Evolutionary conservation across 2,113 vertebrate genomes (phyloP), one percentile per base, ranked within the genome.

Genomic region (Mionectes macconnelli): DNA sequence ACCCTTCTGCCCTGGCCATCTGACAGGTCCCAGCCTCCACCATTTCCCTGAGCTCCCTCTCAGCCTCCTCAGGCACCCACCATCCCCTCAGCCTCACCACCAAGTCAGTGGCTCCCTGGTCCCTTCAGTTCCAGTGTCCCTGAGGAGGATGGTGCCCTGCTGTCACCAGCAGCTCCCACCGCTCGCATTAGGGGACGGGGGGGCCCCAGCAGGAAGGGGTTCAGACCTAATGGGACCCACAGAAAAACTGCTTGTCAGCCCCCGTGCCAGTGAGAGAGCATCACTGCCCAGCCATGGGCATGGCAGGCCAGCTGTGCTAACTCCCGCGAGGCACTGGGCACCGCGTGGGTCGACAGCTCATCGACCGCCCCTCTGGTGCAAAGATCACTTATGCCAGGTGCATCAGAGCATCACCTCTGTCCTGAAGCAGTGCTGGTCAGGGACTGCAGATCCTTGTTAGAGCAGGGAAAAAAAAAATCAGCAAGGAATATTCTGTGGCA

Each of bases 131-230:
- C 27, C 22, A 44, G 40, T 0, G 0, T 28, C 12, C 35, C 67
- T 22, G 24, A 42, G 31, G 22, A 81, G 12, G 6, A 57, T 27
- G 27, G 49, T 31, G 84, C n/a, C 28, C 39, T 3, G 8, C 9
- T 27, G 35, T 35, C 25, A 31, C 31, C 23, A 25, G 49, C 40
- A 64, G 42, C 76, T 80, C 35, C 42, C 14, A 20, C 2, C 33
- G 25, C 5, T 81, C 14, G 12, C 33, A 10, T 23, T 27, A 37
- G 52, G 37, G 12, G 31, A 33, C 35, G 35, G 6, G 7, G 7
- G 10, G 30, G 6, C 11, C 4, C 3, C 3, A 22, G 31, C 0
- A 0, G 50, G 21, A 74, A 57, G 12, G 22, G 44, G 2, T 72
- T 64, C 49, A 56, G 49, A 52, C 45, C 27, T 2, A 2, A 37